Evolutionary conservation across 2,113 vertebrate species (phyloP).

Genomic region (Guaruba guarouba): DNA sequence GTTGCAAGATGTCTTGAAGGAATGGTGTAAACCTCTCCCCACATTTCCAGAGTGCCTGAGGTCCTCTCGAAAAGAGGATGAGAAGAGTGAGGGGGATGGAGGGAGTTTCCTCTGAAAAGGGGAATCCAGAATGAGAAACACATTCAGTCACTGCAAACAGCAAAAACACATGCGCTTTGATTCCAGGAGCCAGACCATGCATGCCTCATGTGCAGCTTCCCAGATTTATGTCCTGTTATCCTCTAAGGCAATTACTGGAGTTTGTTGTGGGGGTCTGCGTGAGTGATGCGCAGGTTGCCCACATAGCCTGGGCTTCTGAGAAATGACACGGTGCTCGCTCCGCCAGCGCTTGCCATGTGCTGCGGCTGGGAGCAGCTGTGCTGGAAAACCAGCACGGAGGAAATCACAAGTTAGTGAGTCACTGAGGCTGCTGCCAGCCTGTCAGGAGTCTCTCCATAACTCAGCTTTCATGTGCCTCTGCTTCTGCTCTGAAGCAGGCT

Average conservation of each 20-base stretch:
- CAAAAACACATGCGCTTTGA: constrained; percentile 46
- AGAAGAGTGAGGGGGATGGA: constrained; percentile 39
- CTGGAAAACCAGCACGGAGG: constrained; percentile 55
- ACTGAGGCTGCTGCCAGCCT: constrained; percentile 52
- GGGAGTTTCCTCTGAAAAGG: constrained; percentile 44
- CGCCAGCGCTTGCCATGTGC: constrained; percentile 1
- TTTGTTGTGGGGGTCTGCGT: constrained; percentile 31
- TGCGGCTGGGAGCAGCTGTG: constrained; percentile 30
- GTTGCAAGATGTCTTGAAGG: not conserved
- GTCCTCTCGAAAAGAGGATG: not conserved
- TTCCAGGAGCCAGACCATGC: constrained; percentile 51
- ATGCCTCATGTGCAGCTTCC: constrained; percentile 38
- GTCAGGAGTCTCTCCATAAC: constrained; percentile 49
- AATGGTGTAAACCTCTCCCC: not conserved
- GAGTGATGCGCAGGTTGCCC: constrained; percentile 42
- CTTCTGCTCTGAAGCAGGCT: not conserved
- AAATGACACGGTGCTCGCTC: not conserved
- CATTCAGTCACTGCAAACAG: constrained; percentile 29
- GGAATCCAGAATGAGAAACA: constrained; percentile 60
- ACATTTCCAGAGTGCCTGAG: not conserved
- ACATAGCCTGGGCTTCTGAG: constrained; percentile 5
- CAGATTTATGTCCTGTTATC: constrained; percentile 49
- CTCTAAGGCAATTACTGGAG: constrained; percentile 39
- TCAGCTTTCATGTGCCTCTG: constrained; percentile 56
- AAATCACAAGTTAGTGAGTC: constrained; percentile 77